Conservation (phyloP, 2,113 vertebrate genomes). For the Nestor notabilis region DNA sequence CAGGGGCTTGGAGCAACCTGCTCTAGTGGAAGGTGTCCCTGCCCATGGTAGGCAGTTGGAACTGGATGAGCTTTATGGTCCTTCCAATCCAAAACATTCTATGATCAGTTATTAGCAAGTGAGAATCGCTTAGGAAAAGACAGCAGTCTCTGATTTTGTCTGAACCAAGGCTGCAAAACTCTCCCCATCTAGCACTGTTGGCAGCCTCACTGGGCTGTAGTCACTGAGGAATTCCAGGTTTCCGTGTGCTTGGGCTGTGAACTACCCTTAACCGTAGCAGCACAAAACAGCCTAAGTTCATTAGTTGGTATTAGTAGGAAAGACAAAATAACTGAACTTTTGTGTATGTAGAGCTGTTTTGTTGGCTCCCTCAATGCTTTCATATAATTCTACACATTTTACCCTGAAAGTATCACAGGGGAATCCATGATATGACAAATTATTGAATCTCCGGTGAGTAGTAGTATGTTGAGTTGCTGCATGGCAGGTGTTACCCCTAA, state of each 20-base stretch:
- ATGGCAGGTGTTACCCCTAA: background rate
- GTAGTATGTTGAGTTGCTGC: background rate
- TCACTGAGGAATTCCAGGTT: rapidly evolving
- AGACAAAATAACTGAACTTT: background rate
- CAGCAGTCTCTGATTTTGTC: background rate
- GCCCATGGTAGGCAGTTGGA: background rate
- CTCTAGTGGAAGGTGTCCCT: background rate
- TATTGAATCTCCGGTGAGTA: background rate
- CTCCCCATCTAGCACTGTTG: background rate
- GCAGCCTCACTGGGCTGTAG: background rate
- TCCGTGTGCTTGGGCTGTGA: background rate
- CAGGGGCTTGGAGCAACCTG: background rate
- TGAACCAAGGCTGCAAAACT: background rate
- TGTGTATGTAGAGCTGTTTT: background rate
- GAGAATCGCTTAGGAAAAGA: background rate
- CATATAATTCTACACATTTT: background rate
- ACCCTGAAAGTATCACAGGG: background rate
- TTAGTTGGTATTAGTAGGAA: background rate
- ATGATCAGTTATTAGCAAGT: background rate
- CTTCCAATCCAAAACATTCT: too few relatives aligned
- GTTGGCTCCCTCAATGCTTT: background rate
- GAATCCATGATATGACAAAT: background rate
- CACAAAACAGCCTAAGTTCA: rapidly evolving
- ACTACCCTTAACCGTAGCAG: background rate
- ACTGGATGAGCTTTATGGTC: background rate